phyloP scores from a whole-genome alignment of 2,888 invertebrate species.

The Dicranocentrus wangi region DNA sequence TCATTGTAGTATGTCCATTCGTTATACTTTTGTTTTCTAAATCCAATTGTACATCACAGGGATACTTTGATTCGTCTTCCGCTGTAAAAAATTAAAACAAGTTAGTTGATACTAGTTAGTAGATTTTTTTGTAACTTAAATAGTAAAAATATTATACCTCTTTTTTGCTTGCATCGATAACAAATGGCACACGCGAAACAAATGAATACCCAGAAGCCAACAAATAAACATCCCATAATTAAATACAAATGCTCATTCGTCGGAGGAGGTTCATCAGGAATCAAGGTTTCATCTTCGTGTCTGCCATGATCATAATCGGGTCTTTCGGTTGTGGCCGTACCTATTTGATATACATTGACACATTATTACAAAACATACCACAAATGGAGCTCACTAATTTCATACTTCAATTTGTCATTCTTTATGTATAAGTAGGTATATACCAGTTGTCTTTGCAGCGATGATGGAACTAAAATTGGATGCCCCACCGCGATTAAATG shows the following conservation, averaged over 20 bases:
- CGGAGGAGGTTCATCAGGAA: constrained; percentile 69
- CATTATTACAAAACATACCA: background rate
- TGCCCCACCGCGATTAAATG: constrained; percentile 89
- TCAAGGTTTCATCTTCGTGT: constrained; percentile 64
- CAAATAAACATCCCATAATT: constrained; percentile 78
- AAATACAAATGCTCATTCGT: constrained; percentile 77
- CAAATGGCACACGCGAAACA: constrained; percentile 71
- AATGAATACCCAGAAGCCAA: constrained; percentile 76
- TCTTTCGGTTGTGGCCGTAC: constrained; percentile 69
- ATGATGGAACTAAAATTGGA: constrained; percentile 88
- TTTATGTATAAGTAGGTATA: too few relatives aligned
- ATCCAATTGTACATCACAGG: constrained; percentile 70
- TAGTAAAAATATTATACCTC: constrained; percentile 61
- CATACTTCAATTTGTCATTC: too few relatives aligned
- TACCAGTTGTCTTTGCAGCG: constrained; percentile 80
- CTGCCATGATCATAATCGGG: constrained; percentile 68
- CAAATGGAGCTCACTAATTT: too few relatives aligned
- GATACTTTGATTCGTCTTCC: constrained; percentile 72
- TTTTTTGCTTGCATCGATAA: constrained; percentile 72
- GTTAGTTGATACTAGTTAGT: too few relatives aligned
- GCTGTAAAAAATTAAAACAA: constrained; percentile 56
- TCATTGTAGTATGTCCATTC: constrained; percentile 67
- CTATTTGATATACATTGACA: constrained; percentile 44
- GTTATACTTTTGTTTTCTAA: constrained; percentile 70
- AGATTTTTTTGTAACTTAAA: background rate